Conservation (phyloP, 37 sponge, comb jelly and placozoan species). For the Theonella swinhoei region DNA sequence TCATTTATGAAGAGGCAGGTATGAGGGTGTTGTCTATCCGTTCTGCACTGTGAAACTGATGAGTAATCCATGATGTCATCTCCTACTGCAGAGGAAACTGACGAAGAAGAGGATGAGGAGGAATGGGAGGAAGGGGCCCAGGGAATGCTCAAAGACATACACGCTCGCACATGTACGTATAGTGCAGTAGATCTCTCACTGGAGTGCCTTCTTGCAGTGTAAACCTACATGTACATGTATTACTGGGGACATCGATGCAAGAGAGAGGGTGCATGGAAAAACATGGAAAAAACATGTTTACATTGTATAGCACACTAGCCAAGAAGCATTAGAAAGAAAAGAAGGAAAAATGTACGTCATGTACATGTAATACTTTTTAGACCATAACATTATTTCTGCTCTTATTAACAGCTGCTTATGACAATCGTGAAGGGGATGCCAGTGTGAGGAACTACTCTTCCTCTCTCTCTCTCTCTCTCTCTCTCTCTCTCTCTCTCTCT, state of each 20-base stretch:
- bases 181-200: not conserved
- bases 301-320: too few species aligned
- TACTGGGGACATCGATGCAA: too few species aligned
- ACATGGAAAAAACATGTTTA: too few species aligned
- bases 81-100: constrained; percentile 52
- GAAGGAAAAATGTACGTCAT: not conserved
- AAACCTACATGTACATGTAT: too few species aligned
- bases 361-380: not conserved
- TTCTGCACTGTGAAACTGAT: too few species aligned
- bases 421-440: constrained; percentile 19
- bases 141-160: not conserved
- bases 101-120: constrained; percentile 76
- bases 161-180: not conserved
- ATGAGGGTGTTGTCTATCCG: too few species aligned
- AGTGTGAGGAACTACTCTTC: constrained; percentile 13
- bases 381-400: not conserved
- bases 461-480: not conserved
- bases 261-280: too few species aligned
- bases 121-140: constrained; percentile 51
- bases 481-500: not conserved
- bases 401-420: constrained; percentile 22
- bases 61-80: too few species aligned
- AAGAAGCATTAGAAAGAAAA: too few species aligned
- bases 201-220: too few species aligned
- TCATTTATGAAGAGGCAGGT: constrained; percentile 70